These are phyloP conservation scores for Pterobdella sp. DNA, from an alignment of 2,888 invertebrate species.

Conservation along the genomic window DNA sequence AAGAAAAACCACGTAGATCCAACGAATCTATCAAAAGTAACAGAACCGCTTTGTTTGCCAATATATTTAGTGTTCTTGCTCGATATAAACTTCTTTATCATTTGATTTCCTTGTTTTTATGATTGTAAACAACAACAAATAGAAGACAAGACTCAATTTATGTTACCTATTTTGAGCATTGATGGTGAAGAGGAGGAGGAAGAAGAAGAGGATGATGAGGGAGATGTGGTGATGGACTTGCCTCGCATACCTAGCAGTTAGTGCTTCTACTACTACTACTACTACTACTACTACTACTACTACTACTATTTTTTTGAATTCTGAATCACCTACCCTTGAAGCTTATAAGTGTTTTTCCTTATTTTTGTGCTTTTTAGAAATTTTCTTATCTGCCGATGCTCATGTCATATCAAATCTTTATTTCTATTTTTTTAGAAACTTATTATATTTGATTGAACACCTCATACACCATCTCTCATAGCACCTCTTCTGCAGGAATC, in stretches of 20 bases:
- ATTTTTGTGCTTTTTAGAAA: not conserved
- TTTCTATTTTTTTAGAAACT: not conserved
- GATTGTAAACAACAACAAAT: no score
- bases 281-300: not conserved
- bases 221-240: slow-evolving; percentile 18
- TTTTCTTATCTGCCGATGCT: not conserved
- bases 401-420: not conserved
- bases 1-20: no score
- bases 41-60: no score
- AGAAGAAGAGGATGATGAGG: slow-evolving; percentile 17
- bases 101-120: no score
- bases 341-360: not conserved
- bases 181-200: not conserved
- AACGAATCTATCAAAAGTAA: no score
- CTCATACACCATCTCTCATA: not conserved
- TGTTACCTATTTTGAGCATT: not conserved
- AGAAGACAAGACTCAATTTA: not conserved
- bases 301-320: no score
- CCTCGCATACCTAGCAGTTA: slow-evolving; percentile 27
- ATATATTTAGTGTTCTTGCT: no score
- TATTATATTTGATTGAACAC: not conserved
- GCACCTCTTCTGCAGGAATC: slow-evolving; percentile 17
- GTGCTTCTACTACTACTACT: not conserved
- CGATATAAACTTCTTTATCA: no score
- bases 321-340: no score